A percentile compares a stretch with the other conserved stretches of the same genome.
Conservation (phyloP, 1,140 invertebrate genomes). For the Adoxophyes honmai region DNA sequence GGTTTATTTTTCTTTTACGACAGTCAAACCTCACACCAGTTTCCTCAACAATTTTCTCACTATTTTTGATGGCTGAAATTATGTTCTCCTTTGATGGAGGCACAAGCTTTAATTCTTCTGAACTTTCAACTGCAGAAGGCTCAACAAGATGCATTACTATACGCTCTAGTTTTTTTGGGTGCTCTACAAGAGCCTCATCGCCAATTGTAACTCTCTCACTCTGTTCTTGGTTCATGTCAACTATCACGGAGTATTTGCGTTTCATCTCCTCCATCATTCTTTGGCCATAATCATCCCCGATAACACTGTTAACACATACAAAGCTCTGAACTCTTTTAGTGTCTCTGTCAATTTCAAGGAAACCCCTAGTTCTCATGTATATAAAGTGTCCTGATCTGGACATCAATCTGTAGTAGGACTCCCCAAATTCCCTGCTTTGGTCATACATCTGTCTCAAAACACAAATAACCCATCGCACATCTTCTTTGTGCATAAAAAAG, state of each 20-base stretch:
- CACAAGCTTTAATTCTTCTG: conserved; percentile 49
- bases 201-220: conserved; percentile 31
- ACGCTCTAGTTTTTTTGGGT: conserved; percentile 81
- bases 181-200: conserved; percentile 79
- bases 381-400: conserved; percentile 89
- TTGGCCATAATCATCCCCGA: conserved; percentile 84
- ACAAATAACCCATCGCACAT: conserved; percentile 90
- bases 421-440: conserved; percentile 85
- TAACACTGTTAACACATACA: conserved; percentile 90
- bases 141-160: conserved; percentile 83
- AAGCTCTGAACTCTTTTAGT: conserved; percentile 89
- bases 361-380: conserved; percentile 89
- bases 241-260: conserved; percentile 83
- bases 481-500: conserved; percentile 92
- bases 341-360: conserved; percentile 86
- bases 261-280: conserved; percentile 87
- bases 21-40: conserved; percentile 64
- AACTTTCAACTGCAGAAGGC: conserved; percentile 72
- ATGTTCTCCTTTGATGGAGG: conserved; percentile 70
- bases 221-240: conserved; percentile 71
- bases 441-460: conserved; percentile 92
- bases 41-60: conserved; percentile 62
- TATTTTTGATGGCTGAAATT: conserved; percentile 66
- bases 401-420: conserved; percentile 89
- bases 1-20: conserved; percentile 59